These are phyloP conservation scores for Vesta saturnalis DNA, from an alignment of 2,888 invertebrate genomes.

Conservation along the genomic window DNA sequence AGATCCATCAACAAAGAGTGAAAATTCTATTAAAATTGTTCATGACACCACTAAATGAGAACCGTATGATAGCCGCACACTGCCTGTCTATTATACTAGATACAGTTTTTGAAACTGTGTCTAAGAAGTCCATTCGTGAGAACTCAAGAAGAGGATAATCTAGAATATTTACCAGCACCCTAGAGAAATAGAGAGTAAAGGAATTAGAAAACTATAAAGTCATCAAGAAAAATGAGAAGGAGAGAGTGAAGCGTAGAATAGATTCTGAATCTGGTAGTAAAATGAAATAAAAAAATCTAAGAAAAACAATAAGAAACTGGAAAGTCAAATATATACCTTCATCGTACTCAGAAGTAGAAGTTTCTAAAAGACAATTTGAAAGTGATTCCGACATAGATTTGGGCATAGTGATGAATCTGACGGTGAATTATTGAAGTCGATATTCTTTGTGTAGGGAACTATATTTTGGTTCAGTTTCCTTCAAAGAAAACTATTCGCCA, in stretches of 20 bases:
- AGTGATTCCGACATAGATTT: too few relatives aligned
- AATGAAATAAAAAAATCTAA: background rate
- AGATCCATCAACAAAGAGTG: too few relatives aligned
- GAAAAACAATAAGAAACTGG: constrained; percentile 22
- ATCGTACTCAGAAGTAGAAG: background rate
- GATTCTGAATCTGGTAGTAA: background rate
- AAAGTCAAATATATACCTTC: background rate
- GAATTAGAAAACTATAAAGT: background rate
- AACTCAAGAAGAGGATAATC: too few relatives aligned
- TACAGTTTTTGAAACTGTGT: too few relatives aligned
- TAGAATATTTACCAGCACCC: too few relatives aligned
- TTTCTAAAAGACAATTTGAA: too few relatives aligned
- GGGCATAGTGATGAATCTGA: background rate
- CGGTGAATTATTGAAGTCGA: background rate
- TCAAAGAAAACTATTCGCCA: background rate
- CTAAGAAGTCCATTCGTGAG: too few relatives aligned
- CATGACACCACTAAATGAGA: too few relatives aligned
- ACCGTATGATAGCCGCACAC: too few relatives aligned
- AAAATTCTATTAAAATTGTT: too few relatives aligned
- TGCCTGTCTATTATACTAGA: too few relatives aligned
- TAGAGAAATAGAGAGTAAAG: too few relatives aligned
- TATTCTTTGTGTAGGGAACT: background rate
- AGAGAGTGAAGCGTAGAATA: background rate
- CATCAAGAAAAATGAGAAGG: background rate
- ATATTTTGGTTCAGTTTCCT: background rate